These are phyloP conservation scores for Onychorhynchus coronatus DNA, from an alignment of 2,113 vertebrate genomes.

Conservation along the genomic window DNA sequence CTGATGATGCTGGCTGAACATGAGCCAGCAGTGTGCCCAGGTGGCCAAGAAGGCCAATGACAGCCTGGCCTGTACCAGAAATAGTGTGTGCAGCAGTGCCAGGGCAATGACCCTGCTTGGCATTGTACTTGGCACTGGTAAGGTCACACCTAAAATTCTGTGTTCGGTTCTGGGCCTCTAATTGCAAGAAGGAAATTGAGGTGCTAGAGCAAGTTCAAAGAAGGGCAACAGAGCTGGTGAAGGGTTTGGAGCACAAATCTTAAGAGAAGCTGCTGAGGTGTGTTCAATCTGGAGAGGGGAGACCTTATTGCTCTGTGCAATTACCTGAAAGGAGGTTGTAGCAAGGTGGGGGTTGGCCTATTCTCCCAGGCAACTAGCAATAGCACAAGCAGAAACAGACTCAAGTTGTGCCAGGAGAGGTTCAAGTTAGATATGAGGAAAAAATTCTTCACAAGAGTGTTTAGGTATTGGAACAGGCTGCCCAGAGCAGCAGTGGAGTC, in stretches of 20 bases:
- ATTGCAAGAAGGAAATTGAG: neutral
- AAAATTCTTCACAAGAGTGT: neutral
- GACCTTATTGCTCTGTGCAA: neutral
- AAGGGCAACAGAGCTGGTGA: fast-evolving
- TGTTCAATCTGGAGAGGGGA: neutral
- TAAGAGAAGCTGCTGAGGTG: neutral
- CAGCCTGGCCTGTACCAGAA: neutral
- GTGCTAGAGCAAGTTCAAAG: fast-evolving
- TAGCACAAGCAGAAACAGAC: neutral
- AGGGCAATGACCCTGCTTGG: neutral
- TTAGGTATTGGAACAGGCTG: neutral
- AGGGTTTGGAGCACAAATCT: neutral
- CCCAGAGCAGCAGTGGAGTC: neutral
- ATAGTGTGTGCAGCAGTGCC: neutral
- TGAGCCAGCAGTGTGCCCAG: neutral
- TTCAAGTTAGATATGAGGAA: neutral
- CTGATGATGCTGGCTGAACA: neutral
- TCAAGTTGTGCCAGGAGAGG: neutral
- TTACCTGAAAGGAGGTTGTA: neutral
- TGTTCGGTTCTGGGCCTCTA: neutral
- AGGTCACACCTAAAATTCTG: neutral
- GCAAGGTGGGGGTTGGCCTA: neutral
- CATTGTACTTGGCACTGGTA: fast-evolving
- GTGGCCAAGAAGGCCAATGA: neutral
- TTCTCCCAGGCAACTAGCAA: fast-evolving